These are phyloP conservation scores for Megaceryle alcyon DNA, from an alignment of 2,797 vertebrate species.

Conservation along the genomic window DNA sequence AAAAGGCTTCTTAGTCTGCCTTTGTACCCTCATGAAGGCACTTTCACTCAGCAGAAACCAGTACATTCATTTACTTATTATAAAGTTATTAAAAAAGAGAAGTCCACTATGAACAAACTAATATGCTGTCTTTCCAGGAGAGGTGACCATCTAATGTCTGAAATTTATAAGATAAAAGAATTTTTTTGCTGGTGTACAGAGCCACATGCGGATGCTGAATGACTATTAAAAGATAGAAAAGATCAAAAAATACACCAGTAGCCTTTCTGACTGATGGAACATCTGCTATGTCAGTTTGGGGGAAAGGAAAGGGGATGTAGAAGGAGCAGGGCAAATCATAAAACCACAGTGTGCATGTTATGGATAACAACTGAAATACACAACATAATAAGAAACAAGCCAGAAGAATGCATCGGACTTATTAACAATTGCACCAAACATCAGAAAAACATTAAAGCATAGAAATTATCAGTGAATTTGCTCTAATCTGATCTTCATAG, in stretches of 20 bases:
- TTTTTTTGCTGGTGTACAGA: not conserved
- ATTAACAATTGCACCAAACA: not conserved
- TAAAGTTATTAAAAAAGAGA: slow-evolving; percentile 27
- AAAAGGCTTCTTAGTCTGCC: slow-evolving; percentile 37
- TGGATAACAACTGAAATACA: not conserved
- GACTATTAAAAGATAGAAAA: not conserved
- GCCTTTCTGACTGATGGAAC: not conserved
- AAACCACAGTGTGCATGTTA: not conserved
- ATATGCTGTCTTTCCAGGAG: slow-evolving; percentile 3
- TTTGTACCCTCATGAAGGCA: slow-evolving; percentile 19
- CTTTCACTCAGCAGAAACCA: slow-evolving; percentile 27
- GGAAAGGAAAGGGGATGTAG: not conserved
- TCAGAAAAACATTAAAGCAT: not conserved
- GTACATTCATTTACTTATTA: slow-evolving; percentile 33
- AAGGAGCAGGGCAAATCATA: not conserved
- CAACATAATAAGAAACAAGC: not conserved
- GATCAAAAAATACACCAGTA: not conserved
- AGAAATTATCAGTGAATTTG: not conserved
- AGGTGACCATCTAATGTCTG: not conserved
- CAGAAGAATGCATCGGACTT: not conserved
- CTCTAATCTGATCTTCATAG: not conserved
- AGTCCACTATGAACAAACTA: slow-evolving; percentile 20
- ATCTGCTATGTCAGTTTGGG: not conserved
- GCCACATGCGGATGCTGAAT: not conserved
- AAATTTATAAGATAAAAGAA: not conserved